These are phyloP conservation scores for Athrips mouffetella DNA, from an alignment of 2,888 invertebrate genomes.

Conservation along the genomic window DNA sequence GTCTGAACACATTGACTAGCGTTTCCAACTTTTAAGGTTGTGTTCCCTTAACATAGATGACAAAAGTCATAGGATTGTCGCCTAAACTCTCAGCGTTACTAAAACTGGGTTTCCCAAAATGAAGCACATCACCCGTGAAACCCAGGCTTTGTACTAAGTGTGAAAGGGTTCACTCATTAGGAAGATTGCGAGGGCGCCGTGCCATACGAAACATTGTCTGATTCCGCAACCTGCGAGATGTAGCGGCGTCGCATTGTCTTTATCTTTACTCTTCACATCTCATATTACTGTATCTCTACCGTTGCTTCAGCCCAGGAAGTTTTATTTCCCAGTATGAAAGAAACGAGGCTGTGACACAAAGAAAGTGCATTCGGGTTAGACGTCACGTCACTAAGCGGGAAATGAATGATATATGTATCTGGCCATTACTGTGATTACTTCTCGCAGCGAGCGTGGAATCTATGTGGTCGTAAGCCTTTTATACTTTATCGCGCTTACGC, in stretches of 20 bases:
- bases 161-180: slow-evolving; percentile 78
- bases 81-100: no score
- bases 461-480: slow-evolving; percentile 5
- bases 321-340: slow-evolving; percentile 54
- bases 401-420: slow-evolving; percentile 45
- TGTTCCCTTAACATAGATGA: no score
- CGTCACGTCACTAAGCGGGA: slow-evolving; percentile 43
- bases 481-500: slow-evolving; percentile 1
- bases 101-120: no score
- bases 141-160: slow-evolving; percentile 71
- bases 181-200: slow-evolving; percentile 74
- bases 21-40: no score
- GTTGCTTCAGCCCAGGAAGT: slow-evolving; percentile 58
- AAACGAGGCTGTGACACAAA: slow-evolving; percentile 53
- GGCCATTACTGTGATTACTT: slow-evolving; percentile 57
- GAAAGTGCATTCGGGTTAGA: slow-evolving; percentile 63
- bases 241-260: slow-evolving; percentile 55
- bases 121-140: slow-evolving; percentile 71
- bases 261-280: slow-evolving; percentile 25
- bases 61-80: no score
- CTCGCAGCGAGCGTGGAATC: slow-evolving; percentile 3
- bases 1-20: no score
- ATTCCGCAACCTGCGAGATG: slow-evolving; percentile 31
- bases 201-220: slow-evolving; percentile 60
- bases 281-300: slow-evolving; percentile 51